Base-by-base conservation (phyloP, 2,113 vertebrate species). In the Monarcha castaneiventris region DNA sequence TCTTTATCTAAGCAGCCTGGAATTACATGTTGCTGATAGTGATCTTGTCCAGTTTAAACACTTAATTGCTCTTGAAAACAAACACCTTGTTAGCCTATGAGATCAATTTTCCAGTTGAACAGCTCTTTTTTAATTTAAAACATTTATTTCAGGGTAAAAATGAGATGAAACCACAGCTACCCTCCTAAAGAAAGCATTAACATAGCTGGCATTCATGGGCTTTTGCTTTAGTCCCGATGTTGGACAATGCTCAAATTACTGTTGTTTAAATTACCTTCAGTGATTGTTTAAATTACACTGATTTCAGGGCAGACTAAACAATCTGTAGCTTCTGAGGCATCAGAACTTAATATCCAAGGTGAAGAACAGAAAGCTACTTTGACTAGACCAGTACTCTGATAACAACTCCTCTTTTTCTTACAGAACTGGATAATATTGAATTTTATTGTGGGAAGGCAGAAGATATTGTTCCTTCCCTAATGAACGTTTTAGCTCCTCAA, bases 381-480 rank as follows among this genome's bases (percentile, higher is more conserved):
- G 27, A 62, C 23, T 41, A 16, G 9, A 0, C 11, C 68, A 49
- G 8, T 41, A 27, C 35, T 58, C 58, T 7, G 3, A 2, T 39
- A 39, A 29, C 6, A 6, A 18, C 1, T 73, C 43, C 44, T n/a
- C 3, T 4, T 23, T 68, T 64, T 49, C 32, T 48, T 54, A n/a
- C 58, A 99, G 99, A 98, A 26, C 93, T 99, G 46, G 98, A 4
- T 76, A 99, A 99, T 8, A 90, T 98, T 2, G 99, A 99, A 94
- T 99, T 99, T 96, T 98, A 99, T 69, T 99, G 99, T 26, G 99
- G 99, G 54, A 99, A 98, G 91, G 99, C 99, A 0, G 99, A 99
- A 96, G 99, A 99, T 44, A 94, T 99, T 58, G 98, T 99, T 78
- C 99, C 99, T 33, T 93, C 97, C 52, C 94, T 99, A 19, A 98